Conservation (phyloP, 2,797 vertebrate genomes). For the Gouania willdenowi region DNA sequence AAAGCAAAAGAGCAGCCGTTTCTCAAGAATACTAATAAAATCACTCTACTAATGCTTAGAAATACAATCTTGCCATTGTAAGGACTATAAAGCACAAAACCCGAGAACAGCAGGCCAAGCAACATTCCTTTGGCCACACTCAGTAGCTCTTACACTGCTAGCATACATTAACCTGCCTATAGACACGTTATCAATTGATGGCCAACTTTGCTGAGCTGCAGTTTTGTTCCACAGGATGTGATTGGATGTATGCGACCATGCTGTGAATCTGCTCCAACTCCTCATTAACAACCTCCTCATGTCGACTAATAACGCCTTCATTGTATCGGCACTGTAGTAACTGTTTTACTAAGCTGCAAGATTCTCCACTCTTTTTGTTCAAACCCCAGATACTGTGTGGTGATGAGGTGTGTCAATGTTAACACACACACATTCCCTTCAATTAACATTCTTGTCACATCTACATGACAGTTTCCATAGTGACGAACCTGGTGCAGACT, state of each 20-base stretch:
- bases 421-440: constrained; percentile 2
- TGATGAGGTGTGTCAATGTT: constrained; percentile 4
- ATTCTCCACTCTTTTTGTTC: constrained; percentile 1
- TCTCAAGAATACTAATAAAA: no score
- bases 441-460: constrained; percentile 42
- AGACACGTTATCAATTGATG: constrained; percentile 34
- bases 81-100: constrained; percentile 38
- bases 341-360: constrained; percentile 1
- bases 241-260: neutral
- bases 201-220: constrained; percentile 57
- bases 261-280: constrained; percentile 38
- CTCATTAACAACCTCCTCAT: constrained; percentile 64
- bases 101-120: constrained; percentile 40
- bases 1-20: no score
- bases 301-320: constrained; percentile 60
- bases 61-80: constrained; percentile 18
- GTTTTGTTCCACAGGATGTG: constrained; percentile 11
- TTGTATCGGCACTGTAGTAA: constrained; percentile 34
- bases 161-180: constrained; percentile 27
- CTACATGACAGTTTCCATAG: constrained; percentile 47
- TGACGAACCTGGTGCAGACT: constrained; percentile 22
- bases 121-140: constrained; percentile 39
- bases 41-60: neutral
- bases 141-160: constrained; percentile 31
- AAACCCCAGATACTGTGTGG: constrained; percentile 7